Evolutionary conservation across 2,888 invertebrate species (phyloP).

Genomic region (Chirona hameri): DNA sequence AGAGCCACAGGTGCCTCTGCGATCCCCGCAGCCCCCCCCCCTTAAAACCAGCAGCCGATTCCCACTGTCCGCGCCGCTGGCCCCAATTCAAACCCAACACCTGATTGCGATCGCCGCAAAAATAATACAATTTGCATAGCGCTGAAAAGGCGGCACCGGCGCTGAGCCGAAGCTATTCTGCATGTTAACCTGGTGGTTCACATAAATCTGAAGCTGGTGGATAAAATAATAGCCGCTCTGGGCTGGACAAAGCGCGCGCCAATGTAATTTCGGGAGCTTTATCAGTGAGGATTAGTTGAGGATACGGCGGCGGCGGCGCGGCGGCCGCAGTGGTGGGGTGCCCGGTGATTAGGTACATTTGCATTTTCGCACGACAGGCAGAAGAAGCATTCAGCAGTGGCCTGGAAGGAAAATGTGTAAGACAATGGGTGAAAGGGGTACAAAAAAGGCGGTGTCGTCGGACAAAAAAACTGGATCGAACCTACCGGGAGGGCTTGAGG

Average conservation of each 20-base stretch:
- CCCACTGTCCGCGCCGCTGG: background rate
- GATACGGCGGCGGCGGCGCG: background rate
- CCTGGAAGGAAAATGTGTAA: background rate
- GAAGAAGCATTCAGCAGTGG: background rate
- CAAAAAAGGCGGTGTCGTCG: background rate
- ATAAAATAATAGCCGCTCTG: background rate
- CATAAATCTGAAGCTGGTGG: background rate
- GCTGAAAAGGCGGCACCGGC: background rate
- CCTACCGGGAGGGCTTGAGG: background rate
- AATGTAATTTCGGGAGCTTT: slow-evolving; percentile 2
- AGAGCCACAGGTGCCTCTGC: background rate
- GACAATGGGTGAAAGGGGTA: background rate
- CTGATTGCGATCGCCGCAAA: slow-evolving; percentile 27
- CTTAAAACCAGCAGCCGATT: background rate
- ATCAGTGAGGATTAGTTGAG: background rate
- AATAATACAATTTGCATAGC: slow-evolving; percentile 29
- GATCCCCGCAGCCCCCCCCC: background rate
- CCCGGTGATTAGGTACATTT: slow-evolving; percentile 24
- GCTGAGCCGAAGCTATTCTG: background rate
- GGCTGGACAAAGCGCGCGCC: background rate
- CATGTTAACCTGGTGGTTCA: background rate
- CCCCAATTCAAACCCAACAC: background rate
- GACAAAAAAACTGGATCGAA: background rate
- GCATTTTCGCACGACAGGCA: background rate
- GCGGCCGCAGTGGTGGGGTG: background rate